Conservation (phyloP, 2,113 vertebrate genomes). For the Lampris megalopsis region DNA sequence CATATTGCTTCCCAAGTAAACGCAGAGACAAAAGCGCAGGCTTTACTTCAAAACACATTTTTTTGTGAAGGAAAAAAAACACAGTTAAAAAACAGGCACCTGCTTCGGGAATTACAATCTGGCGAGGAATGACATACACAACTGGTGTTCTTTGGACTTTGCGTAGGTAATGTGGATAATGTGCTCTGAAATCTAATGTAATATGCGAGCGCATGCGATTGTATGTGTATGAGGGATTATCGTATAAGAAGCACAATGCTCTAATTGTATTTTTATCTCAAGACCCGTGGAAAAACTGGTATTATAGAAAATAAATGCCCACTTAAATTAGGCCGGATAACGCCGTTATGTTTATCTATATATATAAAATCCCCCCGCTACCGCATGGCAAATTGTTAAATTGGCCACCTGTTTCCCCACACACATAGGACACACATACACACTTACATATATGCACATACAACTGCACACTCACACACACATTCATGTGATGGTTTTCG, state of each 20-base stretch:
- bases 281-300: conserved; percentile 54
- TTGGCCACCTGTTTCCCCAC: conserved; percentile 64
- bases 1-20: too few species aligned
- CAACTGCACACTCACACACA: background rate
- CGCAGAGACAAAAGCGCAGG: too few species aligned
- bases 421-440: conserved; percentile 14
- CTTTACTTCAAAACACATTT: too few species aligned
- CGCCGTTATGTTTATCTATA: conserved; percentile 39
- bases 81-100: background rate
- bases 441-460: background rate
- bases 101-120: background rate
- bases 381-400: conserved; percentile 65
- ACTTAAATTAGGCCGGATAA: conserved; percentile 61
- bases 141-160: conserved; percentile 1
- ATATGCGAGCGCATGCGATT: conserved; percentile 13
- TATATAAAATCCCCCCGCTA: conserved; percentile 57
- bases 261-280: conserved; percentile 50
- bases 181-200: background rate
- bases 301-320: conserved; percentile 60
- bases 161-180: background rate
- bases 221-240: conserved; percentile 35
- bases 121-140: background rate
- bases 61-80: background rate
- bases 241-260: conserved; percentile 34
- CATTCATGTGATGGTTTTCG: background rate